Evolutionary conservation across 2,113 vertebrate genomes (phyloP).

Genomic region (Calyptommatus sinebrachiatus): DNA sequence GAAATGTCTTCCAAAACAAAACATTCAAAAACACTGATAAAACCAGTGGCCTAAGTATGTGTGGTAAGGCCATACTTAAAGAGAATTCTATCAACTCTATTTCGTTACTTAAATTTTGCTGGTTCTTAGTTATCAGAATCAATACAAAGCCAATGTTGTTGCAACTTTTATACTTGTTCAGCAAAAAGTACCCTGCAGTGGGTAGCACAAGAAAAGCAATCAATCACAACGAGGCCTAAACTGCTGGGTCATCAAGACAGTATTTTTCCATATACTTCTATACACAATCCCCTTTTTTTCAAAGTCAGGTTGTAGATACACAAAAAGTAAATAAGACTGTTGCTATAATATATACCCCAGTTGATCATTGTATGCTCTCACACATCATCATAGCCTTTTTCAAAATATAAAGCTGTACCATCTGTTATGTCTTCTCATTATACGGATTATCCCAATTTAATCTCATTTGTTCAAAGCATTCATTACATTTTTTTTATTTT

Average conservation of each 20-base stretch:
- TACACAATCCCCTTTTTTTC: not conserved
- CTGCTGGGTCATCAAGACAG: not conserved
- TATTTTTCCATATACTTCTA: not conserved
- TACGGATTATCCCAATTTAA: not conserved
- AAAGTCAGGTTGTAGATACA: not conserved
- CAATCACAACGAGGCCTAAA: slow-evolving; percentile 7
- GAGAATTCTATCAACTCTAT: slow-evolving; percentile 5
- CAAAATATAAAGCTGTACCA: not conserved
- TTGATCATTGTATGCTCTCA: not conserved
- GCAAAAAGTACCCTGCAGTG: not conserved
- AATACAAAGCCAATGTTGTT: slow-evolving; percentile 24
- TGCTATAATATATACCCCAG: not conserved
- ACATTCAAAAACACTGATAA: too few species aligned
- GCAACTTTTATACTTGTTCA: not conserved
- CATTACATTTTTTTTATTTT: not conserved
- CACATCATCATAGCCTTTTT: not conserved
- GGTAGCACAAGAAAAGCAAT: not conserved
- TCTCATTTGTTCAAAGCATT: not conserved
- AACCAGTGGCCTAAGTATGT: too few species aligned
- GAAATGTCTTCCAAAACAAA: too few species aligned
- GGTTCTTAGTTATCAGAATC: slow-evolving; percentile 11
- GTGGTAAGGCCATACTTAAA: too few species aligned
- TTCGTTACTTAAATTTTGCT: not conserved
- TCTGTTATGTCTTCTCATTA: not conserved
- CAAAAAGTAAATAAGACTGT: not conserved